Evolutionary conservation across 1,140 invertebrate species (phyloP), one percentile per base, ranked within the genome.

Genomic region (Neoseiulus cucumeris): DNA sequence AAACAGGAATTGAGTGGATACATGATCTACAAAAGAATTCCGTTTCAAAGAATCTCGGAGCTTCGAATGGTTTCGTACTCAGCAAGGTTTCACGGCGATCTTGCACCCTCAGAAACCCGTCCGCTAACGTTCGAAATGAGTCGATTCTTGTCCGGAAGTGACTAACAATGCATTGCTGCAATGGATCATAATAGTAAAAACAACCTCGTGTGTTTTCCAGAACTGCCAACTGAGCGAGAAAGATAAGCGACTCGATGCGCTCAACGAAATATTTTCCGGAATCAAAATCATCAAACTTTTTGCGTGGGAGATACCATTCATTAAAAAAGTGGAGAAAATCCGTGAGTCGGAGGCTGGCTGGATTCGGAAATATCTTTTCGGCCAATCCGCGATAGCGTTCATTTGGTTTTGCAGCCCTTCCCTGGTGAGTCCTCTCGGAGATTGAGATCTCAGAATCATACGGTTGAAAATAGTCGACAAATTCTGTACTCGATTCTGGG

Each of bases 251-350:
- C 87, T 95, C 0, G 92, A 93, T 73, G 76, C 94, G 28, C 91
- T 93, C 85, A 94, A 91, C 72, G 92, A 97, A 82, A 84, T 95
- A 65, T 79, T 96, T 22, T 88, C 85, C 73, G 91, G 91, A 51
- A 94, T 67, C 14, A 18, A 68, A 65, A 67, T 71, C 12, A 42
- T 71, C 22, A 71, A 71, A 77, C 76, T 91, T 66, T 91, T 91
- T 71, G 73, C 71, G 0, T 74, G 73, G 73, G 73, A 74, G 64
- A 29, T 44, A 6, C 70, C 73, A 0, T 74, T 73, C 59, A 66
- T 67, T 14, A 39, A 64, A 1, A 59, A 33, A 64, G 70, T 75
- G 17, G 41, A 64, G 12, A 18, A 42, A 5, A 68, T 74, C 9
- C 51, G 73, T 42, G n/a, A 65, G 2, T 41, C 65, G 9, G 73